Conservation (phyloP, 1,140 invertebrate genomes). For the Drosophila equinoxialis region DNA sequence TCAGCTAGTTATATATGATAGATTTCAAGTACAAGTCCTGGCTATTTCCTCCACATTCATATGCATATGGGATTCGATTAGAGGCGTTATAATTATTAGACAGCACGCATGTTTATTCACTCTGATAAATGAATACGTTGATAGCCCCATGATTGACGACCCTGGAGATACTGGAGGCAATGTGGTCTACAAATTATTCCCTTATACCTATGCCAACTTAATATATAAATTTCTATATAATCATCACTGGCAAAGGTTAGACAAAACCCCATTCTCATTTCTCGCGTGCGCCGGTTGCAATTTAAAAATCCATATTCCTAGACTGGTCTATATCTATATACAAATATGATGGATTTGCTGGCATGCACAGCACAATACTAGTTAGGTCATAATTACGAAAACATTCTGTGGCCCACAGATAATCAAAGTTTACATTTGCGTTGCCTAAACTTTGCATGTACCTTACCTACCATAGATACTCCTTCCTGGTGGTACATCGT, state of each 20-base stretch:
- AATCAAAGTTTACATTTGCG: constrained; percentile 70
- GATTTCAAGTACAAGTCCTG: constrained; percentile 1
- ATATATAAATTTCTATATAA: constrained; percentile 15
- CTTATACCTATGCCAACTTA: constrained; percentile 18
- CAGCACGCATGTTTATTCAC: constrained; percentile 53
- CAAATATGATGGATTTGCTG: constrained; percentile 62
- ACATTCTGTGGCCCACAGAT: constrained; percentile 42
- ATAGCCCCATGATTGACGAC: constrained; percentile 53
- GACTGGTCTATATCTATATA: constrained; percentile 14
- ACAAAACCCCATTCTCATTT: constrained; percentile 1
- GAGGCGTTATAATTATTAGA: constrained; percentile 67
- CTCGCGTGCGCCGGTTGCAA: constrained; percentile 39
- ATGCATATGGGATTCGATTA: constrained; percentile 21
- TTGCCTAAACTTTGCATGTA: constrained; percentile 59
- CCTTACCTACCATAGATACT: neutral
- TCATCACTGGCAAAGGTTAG: constrained; percentile 1
- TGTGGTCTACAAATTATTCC: constrained; percentile 14
- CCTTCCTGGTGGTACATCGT: neutral
- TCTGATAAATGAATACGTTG: constrained; percentile 63
- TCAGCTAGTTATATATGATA: constrained; percentile 2
- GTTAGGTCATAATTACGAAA: constrained; percentile 71
- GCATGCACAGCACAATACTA: constrained; percentile 35
- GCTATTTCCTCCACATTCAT: constrained; percentile 17
- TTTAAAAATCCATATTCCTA: constrained; percentile 50
- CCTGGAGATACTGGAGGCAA: constrained; percentile 3